phyloP scores from a whole-genome alignment of 2,888 invertebrate genomes.

The Automeris io region DNA sequence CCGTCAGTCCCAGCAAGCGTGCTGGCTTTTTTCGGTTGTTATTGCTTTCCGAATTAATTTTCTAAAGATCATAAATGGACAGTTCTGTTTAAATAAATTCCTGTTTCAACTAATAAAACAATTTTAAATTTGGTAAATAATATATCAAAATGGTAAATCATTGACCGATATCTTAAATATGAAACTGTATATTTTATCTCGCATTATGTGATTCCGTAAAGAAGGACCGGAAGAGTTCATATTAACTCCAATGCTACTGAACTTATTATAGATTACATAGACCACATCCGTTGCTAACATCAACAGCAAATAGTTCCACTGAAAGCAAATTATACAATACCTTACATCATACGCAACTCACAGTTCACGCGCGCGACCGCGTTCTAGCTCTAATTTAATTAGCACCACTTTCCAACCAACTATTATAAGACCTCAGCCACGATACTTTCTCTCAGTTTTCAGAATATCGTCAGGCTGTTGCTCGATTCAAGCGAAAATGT shows the following conservation, averaged over 20 bases:
- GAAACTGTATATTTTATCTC: too few relatives aligned
- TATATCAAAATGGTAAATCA: too few relatives aligned
- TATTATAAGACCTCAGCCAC: conserved; percentile 51
- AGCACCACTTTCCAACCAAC: conserved; percentile 56
- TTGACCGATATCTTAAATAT: too few relatives aligned
- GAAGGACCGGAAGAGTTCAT: too few relatives aligned
- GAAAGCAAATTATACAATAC: conserved; percentile 20
- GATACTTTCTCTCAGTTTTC: conserved; percentile 53
- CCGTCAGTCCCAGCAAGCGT: too few relatives aligned
- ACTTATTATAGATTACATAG: too few relatives aligned
- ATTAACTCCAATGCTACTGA: too few relatives aligned
- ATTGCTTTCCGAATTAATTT: too few relatives aligned
- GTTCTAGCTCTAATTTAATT: conserved; percentile 53
- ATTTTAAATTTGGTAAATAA: too few relatives aligned
- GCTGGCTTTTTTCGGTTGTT: too few relatives aligned
- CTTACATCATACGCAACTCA: conserved; percentile 23
- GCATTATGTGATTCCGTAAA: too few relatives aligned
- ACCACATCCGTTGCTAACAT: conserved; percentile 9
- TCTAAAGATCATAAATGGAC: too few relatives aligned
- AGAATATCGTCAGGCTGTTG: conserved; percentile 8
- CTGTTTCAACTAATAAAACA: neutral
- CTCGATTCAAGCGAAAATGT: neutral
- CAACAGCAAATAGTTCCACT: conserved; percentile 18
- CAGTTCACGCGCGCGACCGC: conserved; percentile 14
- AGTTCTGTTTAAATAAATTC: neutral